Percentiles rank a stretch among this genome's conserved stretches.
These are phyloP conservation scores for Myrmecobius fasciatus DNA, from an alignment of 2,113 vertebrate species.

Conservation along the genomic window DNA sequence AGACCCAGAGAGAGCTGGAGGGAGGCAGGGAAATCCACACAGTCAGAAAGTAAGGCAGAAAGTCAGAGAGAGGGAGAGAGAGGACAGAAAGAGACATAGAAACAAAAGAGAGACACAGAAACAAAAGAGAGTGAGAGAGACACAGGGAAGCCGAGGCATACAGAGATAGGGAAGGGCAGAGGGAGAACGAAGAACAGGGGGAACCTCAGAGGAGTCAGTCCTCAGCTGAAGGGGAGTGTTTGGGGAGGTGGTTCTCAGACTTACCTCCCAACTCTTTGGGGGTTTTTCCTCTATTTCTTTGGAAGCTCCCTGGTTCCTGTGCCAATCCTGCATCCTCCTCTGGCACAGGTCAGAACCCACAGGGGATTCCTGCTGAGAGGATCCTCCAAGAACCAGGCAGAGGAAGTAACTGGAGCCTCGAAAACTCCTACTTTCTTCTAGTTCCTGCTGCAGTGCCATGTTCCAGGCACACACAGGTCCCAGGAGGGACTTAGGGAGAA, in stretches of 20 bases:
- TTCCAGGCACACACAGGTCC: neutral
- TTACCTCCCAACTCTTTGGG: constrained; percentile 15
- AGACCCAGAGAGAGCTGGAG: neutral
- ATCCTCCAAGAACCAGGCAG: constrained; percentile 35
- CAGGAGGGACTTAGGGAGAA: constrained; percentile 44
- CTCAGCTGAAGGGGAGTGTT: neutral
- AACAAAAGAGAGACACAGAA: constrained; percentile 32
- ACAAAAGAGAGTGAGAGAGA: constrained; percentile 32
- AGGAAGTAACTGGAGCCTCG: constrained; percentile 28
- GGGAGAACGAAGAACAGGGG: neutral
- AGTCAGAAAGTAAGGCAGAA: constrained; percentile 59
- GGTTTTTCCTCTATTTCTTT: constrained; percentile 33
- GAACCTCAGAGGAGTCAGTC: neutral
- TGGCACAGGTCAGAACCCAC: constrained; percentile 24
- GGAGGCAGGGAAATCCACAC: neutral
- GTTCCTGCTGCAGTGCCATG: constrained; percentile 51
- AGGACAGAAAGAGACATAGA: neutral
- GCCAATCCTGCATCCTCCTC: constrained; percentile 49
- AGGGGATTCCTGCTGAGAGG: constrained; percentile 27
- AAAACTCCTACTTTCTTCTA: constrained; percentile 34
- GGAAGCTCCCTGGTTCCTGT: constrained; percentile 49
- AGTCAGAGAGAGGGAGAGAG: constrained; percentile 12
- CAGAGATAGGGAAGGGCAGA: neutral
- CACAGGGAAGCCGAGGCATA: neutral
- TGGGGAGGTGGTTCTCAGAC: neutral